phyloP scores from a whole-genome alignment of 2,888 invertebrate species.

The Dendrolimus houi region DNA sequence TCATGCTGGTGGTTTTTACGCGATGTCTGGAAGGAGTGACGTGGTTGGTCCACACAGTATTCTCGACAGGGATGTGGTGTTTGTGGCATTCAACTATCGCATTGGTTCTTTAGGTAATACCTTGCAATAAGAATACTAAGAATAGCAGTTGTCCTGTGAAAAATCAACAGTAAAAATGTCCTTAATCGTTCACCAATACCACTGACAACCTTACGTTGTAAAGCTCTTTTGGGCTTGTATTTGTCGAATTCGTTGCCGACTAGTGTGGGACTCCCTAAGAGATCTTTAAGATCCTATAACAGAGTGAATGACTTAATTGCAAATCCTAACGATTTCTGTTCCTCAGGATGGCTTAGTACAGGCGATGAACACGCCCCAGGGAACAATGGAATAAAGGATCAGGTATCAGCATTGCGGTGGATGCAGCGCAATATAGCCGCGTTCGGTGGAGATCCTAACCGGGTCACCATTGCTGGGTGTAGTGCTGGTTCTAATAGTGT shows the following conservation, averaged over 20 bases:
- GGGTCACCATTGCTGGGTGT: conserved; percentile 80
- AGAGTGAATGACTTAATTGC: too few relatives aligned
- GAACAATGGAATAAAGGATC: conserved; percentile 83
- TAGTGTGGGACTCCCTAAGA: too few relatives aligned
- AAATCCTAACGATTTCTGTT: too few relatives aligned
- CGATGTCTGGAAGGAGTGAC: conserved; percentile 75
- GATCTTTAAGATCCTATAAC: too few relatives aligned
- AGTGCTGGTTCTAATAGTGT: conserved; percentile 71
- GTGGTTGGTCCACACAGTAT: conserved; percentile 77
- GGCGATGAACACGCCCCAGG: conserved; percentile 81
- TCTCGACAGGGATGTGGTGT: conserved; percentile 78
- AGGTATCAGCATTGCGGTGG: conserved; percentile 81
- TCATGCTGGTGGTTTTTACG: conserved; percentile 81
- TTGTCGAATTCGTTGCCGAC: too few relatives aligned
- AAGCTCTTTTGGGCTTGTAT: too few relatives aligned
- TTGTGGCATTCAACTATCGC: conserved; percentile 80
- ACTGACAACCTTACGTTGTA: too few relatives aligned
- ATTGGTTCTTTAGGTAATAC: conserved; percentile 60
- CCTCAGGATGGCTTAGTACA: conserved; percentile 78
- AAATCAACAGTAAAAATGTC: too few relatives aligned
- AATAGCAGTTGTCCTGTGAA: too few relatives aligned
- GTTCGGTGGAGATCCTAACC: conserved; percentile 81
- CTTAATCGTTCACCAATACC: too few relatives aligned
- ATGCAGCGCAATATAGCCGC: conserved; percentile 78
- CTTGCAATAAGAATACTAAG: conserved; percentile 1